These are phyloP conservation scores for Notoglanidium macrostoma DNA, from an alignment of 2,797 vertebrate species.

Conservation along the genomic window DNA sequence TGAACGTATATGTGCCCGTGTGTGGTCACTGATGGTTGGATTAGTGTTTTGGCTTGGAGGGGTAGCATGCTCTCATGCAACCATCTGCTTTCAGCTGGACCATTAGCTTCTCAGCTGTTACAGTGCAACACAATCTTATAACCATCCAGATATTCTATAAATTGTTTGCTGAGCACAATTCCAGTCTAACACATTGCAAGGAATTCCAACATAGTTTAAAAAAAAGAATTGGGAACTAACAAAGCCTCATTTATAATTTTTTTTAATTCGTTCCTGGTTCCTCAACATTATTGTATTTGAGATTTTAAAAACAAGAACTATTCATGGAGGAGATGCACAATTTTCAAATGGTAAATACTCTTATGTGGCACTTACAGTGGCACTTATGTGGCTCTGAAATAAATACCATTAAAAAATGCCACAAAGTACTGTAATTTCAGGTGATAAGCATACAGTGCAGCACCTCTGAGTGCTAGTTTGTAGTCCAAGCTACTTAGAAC, in stretches of 20 bases:
- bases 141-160: background rate
- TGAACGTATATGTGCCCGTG: constrained; percentile 29
- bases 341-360: background rate
- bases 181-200: background rate
- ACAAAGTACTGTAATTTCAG: background rate
- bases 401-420: background rate
- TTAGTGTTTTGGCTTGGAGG: constrained; percentile 30
- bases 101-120: constrained; percentile 74
- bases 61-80: background rate
- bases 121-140: constrained; percentile 18
- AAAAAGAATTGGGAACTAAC: background rate
- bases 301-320: background rate
- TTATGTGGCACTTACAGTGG: background rate
- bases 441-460: background rate
- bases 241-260: background rate
- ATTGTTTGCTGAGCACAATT: background rate
- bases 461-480: background rate
- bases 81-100: constrained; percentile 67
- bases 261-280: background rate
- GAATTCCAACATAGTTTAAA: background rate
- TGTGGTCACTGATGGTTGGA: constrained; percentile 16
- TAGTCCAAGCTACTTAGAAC: background rate
- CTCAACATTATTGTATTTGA: background rate
- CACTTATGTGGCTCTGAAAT: background rate
- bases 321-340: no score